Conservation (phyloP, 2,888 invertebrate species). For the Aspidapion aeneum region DNA sequence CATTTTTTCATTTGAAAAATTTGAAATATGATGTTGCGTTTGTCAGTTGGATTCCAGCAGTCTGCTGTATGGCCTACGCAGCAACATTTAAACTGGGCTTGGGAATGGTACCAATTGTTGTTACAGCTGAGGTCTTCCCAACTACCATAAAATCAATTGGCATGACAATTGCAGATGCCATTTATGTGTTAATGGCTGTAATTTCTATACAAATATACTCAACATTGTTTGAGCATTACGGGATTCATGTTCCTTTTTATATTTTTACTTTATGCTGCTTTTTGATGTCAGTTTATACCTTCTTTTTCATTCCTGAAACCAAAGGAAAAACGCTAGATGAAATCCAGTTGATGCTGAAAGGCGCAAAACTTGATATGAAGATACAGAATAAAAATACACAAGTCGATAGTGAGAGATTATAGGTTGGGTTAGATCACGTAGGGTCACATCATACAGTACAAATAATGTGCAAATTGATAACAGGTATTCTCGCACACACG, state of each 20-base stretch:
- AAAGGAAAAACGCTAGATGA: conserved; percentile 40
- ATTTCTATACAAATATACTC: conserved; percentile 40
- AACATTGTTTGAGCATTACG: conserved; percentile 32
- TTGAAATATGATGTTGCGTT: conserved; percentile 32
- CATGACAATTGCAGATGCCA: conserved; percentile 43
- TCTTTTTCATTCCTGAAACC: conserved; percentile 34
- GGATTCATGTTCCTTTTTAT: conserved; percentile 42
- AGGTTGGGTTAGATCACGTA: too few species aligned
- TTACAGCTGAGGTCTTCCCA: conserved; percentile 46
- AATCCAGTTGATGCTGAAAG: conserved; percentile 37
- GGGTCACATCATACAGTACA: too few species aligned
- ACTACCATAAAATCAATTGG: conserved; percentile 46
- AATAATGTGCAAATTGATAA: too few species aligned
- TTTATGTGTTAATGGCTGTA: conserved; percentile 41
- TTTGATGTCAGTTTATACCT: conserved; percentile 23
- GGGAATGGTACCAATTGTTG: conserved; percentile 45
- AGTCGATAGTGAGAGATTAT: too few species aligned
- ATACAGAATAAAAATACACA: too few species aligned
- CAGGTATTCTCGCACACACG: too few species aligned
- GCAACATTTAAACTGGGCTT: conserved; percentile 42
- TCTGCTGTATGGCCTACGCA: conserved; percentile 42
- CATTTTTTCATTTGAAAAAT: conserved; percentile 42
- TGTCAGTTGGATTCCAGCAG: conserved; percentile 45
- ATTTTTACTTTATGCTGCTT: conserved; percentile 32
- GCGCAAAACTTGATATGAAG: too few species aligned